Base-by-base conservation (phyloP, 1,140 invertebrate genomes). In the Babylonia areolata region DNA sequence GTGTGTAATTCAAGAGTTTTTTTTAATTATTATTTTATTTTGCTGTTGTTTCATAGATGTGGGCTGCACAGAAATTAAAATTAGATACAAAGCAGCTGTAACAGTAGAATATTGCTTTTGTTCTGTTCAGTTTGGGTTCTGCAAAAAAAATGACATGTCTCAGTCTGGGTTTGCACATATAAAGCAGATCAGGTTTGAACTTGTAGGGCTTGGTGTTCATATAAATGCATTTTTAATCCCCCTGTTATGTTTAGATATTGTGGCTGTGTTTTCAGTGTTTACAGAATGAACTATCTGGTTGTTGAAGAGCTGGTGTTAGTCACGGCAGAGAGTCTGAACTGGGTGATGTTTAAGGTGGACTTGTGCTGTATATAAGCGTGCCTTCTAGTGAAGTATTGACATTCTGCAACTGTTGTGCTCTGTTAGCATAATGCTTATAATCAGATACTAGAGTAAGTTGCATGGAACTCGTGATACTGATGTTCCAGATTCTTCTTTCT, bases 341-440 rank as follows among this genome's bases (percentile, higher is more conserved):
- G 37, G 75, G 75, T 37, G 75, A 40, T 28, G 35, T 40, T 39
- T 28, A 28, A 77, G 35, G 35, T 20, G 33, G 75, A 77, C 75
- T 77, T 40, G 35, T 40, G 75, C 75, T 77, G 75, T 77, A 77
- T 11, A 77, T 77, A 77, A 35, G 75, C 35, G 75, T 77, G 75
- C 75, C 75, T 77, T 77, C 75, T 77, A 77, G 75, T 40, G 39
- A 77, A 37, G 37, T 11, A 73, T 73, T 35, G 31, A 12, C 31
- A 33, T 35, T 40, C 75, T 39, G 35, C 28, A 3, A 17, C 28
- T 77, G 75, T 40, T 28, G 37, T 15, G 75, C 75, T 37, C 33
- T 40, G 37, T 40, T 40, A 37, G 75, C 75, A 77, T 77, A 77
- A 77, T 77, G 28, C 58, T 64, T 23, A 64, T 12, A 64, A 20